phyloP scores from a whole-genome alignment of 2,113 vertebrate genomes.

The Chaetodon auriga region DNA sequence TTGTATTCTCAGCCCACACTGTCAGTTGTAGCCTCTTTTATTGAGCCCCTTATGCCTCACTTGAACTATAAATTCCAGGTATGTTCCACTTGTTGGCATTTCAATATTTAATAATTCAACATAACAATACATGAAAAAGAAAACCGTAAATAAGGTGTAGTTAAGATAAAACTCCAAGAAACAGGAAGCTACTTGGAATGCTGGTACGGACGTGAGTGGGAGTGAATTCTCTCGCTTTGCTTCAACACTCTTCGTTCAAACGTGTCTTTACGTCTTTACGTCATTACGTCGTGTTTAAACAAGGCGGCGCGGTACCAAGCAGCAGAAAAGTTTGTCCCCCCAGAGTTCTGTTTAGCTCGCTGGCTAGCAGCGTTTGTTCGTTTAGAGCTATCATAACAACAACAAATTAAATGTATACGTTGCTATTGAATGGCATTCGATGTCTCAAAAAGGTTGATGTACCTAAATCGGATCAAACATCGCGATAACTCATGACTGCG shows the following conservation, averaged over 20 bases:
- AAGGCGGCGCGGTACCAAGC: slow-evolving; percentile 59
- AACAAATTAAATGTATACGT: accelerated
- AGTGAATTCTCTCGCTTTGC: slow-evolving; percentile 8
- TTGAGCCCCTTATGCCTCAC: neutral
- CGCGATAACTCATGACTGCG: slow-evolving; percentile 34
- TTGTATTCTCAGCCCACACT: neutral
- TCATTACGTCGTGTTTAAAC: slow-evolving; percentile 76
- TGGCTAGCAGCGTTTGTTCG: neutral
- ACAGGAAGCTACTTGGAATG: accelerated
- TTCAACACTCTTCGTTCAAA: slow-evolving; percentile 8
- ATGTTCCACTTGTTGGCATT: neutral
- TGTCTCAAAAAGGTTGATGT: neutral
- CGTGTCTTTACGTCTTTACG: slow-evolving; percentile 10
- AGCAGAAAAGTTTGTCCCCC: neutral
- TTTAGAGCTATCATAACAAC: neutral
- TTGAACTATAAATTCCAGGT: neutral
- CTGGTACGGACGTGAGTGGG: neutral
- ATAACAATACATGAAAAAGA: neutral
- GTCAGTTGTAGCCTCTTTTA: neutral
- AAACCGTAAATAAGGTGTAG: neutral
- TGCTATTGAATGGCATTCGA: slow-evolving; percentile 11
- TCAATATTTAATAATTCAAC: neutral
- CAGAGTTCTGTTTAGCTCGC: neutral
- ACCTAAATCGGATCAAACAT: neutral
- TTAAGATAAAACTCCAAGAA: neutral